These are phyloP conservation scores for Eupsilia transversa DNA, from an alignment of 2,888 invertebrate species.

Conservation along the genomic window DNA sequence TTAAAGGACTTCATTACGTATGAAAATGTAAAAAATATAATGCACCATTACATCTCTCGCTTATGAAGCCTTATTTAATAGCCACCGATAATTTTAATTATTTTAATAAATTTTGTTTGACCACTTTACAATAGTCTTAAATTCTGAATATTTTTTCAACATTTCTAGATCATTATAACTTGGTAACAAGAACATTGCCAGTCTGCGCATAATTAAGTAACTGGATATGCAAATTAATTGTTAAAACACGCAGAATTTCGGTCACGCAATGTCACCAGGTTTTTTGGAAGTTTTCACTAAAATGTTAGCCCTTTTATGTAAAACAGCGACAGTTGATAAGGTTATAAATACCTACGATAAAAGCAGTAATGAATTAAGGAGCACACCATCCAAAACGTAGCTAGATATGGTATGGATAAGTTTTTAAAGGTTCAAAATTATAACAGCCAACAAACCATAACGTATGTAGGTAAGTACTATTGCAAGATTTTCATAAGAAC, in stretches of 20 bases:
- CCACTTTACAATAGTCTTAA: background rate
- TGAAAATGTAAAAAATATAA: background rate
- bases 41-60: background rate
- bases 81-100: background rate
- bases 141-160: conserved; percentile 11
- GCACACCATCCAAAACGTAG: background rate
- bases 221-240: conserved; percentile 62
- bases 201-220: conserved; percentile 50
- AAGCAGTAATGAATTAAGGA: background rate
- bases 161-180: conserved; percentile 27
- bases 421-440: background rate
- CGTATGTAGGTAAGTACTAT: too few species aligned
- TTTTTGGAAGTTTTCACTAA: conserved; percentile 38
- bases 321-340: conserved; percentile 31
- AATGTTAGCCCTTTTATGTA: conserved; percentile 40
- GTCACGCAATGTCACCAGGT: conserved; percentile 61
- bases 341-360: background rate
- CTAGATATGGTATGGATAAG: background rate
- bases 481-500: too few species aligned
- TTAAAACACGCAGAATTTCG: conserved; percentile 62
- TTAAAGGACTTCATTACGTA: background rate
- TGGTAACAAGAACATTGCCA: conserved; percentile 41
- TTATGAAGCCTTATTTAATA: background rate
- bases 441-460: background rate
- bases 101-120: background rate